Percentiles rank a stretch among this genome's conserved stretches.
Conservation (phyloP, 2,888 invertebrate species). For the Pherbina coryleti region DNA sequence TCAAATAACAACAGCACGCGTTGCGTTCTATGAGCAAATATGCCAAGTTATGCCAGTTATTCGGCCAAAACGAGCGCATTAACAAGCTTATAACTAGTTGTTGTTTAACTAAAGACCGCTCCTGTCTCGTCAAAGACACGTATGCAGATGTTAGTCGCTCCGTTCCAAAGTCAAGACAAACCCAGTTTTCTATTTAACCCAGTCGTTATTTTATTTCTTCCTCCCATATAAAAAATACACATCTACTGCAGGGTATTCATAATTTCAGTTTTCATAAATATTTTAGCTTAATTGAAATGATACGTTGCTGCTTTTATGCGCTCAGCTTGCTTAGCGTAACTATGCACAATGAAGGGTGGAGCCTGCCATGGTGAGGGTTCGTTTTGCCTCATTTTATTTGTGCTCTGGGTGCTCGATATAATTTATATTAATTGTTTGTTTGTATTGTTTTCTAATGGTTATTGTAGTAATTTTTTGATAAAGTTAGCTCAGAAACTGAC, state of each 20-base stretch:
- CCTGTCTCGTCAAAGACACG: no score
- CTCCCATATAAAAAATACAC: no score
- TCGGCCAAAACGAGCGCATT: background rate
- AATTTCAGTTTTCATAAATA: slow-evolving; percentile 9
- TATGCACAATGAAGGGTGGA: no score
- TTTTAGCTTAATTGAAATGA: slow-evolving; percentile 9
- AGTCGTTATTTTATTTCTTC: no score
- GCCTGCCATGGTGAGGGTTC: no score
- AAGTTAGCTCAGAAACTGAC: no score
- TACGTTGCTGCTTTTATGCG: background rate
- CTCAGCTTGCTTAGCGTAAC: no score
- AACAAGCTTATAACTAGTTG: background rate
- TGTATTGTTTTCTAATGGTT: slow-evolving; percentile 7
- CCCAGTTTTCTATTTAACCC: no score
- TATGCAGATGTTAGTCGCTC: no score
- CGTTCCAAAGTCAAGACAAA: no score
- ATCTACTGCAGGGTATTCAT: background rate
- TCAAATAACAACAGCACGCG: background rate
- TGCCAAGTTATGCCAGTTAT: slow-evolving; percentile 8
- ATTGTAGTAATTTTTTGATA: background rate
- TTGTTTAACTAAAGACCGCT: no score
- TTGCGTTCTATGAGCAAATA: background rate
- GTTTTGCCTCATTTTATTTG: background rate
- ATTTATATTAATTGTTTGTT: slow-evolving; percentile 10
- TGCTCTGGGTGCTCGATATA: background rate